Evolutionary conservation across 2,888 invertebrate genomes (phyloP), one percentile per base, ranked within the genome.

Genomic region (Agrochola macilenta): DNA sequence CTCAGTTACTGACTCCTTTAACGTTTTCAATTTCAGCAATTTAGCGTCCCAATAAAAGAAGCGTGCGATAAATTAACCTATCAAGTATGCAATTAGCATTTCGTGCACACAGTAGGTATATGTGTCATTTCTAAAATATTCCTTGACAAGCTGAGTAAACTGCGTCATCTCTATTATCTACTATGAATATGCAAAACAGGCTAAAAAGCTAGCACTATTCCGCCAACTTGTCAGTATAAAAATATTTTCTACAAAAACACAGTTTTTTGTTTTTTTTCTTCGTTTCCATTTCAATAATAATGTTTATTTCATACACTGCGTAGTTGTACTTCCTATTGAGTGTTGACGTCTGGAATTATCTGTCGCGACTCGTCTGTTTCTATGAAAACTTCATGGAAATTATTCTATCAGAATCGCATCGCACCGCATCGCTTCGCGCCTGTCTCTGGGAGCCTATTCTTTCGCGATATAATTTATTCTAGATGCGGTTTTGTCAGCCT

Each of bases 161-260:
- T 30, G 54, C 87, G 84, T 84, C 84, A 84, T 85, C 61, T 61
- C 68, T 81, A 87, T 84, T 87, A 84, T 84, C 70, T 73, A n/a
- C 87, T 75, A 66, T 84, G 86, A 78, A 84, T 84, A 84, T 84
- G 83, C 83, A 73, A 85, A 75, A 74, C 68, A 39, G 65, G 12
- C 57, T 76, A 30, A 4, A 43, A 65, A 57, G n/a, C 73, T 57
- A 43, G 8, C 65, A 69, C 26, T 46, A 17, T 20, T 49, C 39
- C 52, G 26, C 35, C 58, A 71, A 83, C 82, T 78, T 57, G 60
- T 72, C n/a, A 20, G 35, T 49, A 49, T 60, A 52, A 60, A 43
- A 14, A 30, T 66, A 54, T 58, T 65, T 82, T 58, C 17, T 8
- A 17, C 61, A 84, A 80, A 84, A 80, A 64, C 60, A 20, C 11